Evolutionary conservation across 2,888 invertebrate genomes (phyloP), one percentile per base, ranked within the genome.

Genomic region (Harpalus rubripes): DNA sequence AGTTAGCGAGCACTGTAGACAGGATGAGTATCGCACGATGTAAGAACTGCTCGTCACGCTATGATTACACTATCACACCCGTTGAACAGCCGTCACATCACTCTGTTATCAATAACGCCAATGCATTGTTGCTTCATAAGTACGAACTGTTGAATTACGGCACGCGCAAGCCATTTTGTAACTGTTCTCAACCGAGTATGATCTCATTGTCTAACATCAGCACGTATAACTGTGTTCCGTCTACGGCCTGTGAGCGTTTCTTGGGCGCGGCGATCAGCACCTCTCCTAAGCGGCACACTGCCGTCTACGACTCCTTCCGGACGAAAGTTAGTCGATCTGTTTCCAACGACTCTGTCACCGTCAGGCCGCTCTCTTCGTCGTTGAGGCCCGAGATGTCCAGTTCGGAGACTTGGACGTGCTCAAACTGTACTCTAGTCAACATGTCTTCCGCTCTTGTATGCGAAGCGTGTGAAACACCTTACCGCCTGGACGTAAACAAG

Each of bases 361-460:
- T 78, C 15, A 78, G 72, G 12, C 68, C 68, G 58, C 44, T 83
- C 18, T 16, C 76, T 32, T 32, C 32, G 8, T 76, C 76, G 56
- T n/a, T 56, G 22, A 22, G 32, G n/a, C 7, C 78, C 56, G 78
- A 74, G 58, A 84, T 76, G 63, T 59, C 65, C 26, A 52, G 56
- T 39, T 88, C 92, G 87, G 92, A 92, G 87, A 93, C 93, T 79
- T 96, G 96, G 96, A 93, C 95, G 12, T 96, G 96, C 89, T 93
- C 93, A 87, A 93, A 95, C 88, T 96, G 96, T 89, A 96, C 96
- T 0, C 91, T 96, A 52, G 94, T 95, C 87, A 96, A 96, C 91
- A 92, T 94, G 80, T 93, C 93, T 0, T 93, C 93, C 39, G 92
- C 93, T 86, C 93, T 94, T 6, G 93, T 95, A 86, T 96, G 96